phyloP scores from a whole-genome alignment of 2,888 invertebrate species.

The Idaea straminata region DNA sequence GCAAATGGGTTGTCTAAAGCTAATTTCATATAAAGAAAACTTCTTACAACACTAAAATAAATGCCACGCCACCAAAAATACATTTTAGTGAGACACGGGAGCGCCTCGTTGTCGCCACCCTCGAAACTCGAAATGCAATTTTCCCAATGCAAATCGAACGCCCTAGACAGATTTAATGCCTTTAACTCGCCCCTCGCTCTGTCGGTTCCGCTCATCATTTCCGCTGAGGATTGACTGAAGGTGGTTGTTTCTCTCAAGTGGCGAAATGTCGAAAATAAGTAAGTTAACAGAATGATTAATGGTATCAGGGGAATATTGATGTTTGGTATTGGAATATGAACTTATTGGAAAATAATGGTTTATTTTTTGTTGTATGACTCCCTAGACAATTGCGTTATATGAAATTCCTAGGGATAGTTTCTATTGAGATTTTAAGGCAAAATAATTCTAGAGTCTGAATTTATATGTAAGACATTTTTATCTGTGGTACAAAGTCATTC shows the following conservation, averaged over 20 bases:
- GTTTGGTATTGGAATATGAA: neutral
- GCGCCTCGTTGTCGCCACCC: conserved; percentile 58
- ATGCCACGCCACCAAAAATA: conserved; percentile 39
- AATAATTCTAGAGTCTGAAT: no score
- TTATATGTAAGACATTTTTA: no score
- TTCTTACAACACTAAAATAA: neutral
- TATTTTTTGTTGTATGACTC: no score
- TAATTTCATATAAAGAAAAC: no score
- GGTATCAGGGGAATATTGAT: neutral
- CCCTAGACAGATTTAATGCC: conserved; percentile 74
- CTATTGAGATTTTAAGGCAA: no score
- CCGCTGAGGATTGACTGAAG: conserved; percentile 54
- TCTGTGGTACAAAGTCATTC: no score
- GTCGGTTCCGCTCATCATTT: conserved; percentile 68
- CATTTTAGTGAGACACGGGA: conserved; percentile 60
- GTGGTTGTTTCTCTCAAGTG: conserved; percentile 35
- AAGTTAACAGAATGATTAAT: neutral
- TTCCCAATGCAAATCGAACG: conserved; percentile 75
- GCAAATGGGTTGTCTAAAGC: no score
- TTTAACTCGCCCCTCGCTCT: conserved; percentile 73
- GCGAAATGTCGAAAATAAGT: conserved; percentile 1
- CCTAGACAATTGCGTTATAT: no score
- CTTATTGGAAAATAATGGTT: no score
- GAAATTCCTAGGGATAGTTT: no score
- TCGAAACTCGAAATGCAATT: conserved; percentile 70